Evolutionary conservation across 1,140 invertebrate species (phyloP).

Genomic region (Orchesella cincta): DNA sequence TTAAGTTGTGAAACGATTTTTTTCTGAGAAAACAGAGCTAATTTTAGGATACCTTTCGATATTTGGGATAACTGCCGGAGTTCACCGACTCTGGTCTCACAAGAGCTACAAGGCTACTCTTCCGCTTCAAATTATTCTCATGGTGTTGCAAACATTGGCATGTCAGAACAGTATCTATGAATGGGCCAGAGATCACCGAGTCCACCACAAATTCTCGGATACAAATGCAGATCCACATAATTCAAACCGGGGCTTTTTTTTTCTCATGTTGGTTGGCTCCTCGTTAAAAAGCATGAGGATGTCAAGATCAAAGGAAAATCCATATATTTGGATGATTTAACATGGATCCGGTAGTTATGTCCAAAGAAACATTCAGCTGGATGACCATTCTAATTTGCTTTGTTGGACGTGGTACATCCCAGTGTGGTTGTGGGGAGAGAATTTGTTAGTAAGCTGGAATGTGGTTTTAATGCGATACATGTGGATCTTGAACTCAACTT

Average conservation of each 20-base stretch:
- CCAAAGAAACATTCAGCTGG: constrained; percentile 77
- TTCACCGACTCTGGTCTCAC: constrained; percentile 66
- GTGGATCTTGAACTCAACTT: constrained; percentile 66
- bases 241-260: constrained; percentile 88
- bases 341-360: constrained; percentile 76
- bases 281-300: constrained; percentile 87
- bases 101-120: constrained; percentile 63
- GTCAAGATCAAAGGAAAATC: constrained; percentile 75
- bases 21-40: too few species aligned
- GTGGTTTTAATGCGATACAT: constrained; percentile 82
- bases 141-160: constrained; percentile 66
- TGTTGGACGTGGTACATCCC: constrained; percentile 73
- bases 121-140: constrained; percentile 63
- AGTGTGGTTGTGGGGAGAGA: constrained; percentile 77
- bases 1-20: too few species aligned
- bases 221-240: constrained; percentile 70
- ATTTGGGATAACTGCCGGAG: constrained; percentile 62
- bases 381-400: constrained; percentile 73
- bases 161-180: constrained; percentile 65
- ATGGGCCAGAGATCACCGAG: constrained; percentile 66
- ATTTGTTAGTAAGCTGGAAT: constrained; percentile 58
- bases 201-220: constrained; percentile 69
- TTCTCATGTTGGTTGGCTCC: constrained; percentile 92
- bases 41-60: background rate
- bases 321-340: constrained; percentile 85